A percentile compares a stretch with the other conserved stretches of the same genome.
These are phyloP conservation scores for Hemibates koningsi DNA, from an alignment of 2,113 vertebrate species.

Conservation along the genomic window DNA sequence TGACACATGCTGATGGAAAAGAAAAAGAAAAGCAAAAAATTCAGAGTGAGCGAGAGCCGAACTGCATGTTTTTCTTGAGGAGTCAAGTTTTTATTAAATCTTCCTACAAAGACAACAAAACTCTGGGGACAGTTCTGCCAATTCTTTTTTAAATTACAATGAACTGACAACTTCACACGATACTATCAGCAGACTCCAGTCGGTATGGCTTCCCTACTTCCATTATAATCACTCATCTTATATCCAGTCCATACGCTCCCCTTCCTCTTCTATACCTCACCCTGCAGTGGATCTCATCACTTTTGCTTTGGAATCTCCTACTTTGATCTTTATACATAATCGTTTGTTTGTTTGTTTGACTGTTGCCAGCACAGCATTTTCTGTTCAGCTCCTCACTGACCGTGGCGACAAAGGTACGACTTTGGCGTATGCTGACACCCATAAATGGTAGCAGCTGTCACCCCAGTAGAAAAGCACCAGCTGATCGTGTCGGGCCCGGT, in stretches of 20 bases:
- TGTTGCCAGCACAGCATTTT: background rate
- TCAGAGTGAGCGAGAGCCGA: background rate
- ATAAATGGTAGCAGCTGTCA: background rate
- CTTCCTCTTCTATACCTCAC: background rate
- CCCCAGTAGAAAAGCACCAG: background rate
- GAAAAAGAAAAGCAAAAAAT: background rate
- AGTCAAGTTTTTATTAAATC: background rate
- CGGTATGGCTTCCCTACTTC: background rate
- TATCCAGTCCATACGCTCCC: background rate
- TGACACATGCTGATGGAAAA: background rate
- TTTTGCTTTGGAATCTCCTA: background rate
- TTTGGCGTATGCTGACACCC: background rate
- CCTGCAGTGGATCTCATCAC: background rate
- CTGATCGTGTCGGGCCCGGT: background rate
- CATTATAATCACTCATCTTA: background rate
- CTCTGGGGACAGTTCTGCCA: background rate
- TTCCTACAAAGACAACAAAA: background rate
- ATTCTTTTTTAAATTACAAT: background rate
- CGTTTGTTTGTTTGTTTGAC: too few relatives aligned
- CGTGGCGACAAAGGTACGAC: fast-evolving
- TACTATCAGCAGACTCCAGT: background rate
- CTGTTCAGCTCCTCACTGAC: background rate
- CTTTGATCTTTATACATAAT: background rate
- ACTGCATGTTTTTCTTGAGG: background rate
- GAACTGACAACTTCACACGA: background rate